Base-by-base conservation (phyloP, 2,888 invertebrate species). In the Parnassius orleans region DNA sequence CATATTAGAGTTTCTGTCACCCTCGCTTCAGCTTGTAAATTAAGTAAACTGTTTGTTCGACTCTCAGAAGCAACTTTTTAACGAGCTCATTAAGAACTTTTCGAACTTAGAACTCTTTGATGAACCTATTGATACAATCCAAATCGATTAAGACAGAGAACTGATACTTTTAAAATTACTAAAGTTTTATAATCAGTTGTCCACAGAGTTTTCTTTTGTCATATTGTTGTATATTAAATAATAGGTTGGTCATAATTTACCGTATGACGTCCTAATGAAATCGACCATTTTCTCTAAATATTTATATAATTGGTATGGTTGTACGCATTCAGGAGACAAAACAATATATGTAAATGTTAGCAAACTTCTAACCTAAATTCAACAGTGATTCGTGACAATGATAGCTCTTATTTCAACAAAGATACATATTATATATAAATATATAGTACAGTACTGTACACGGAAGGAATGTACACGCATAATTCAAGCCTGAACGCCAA, bases 21-120 rank as follows among this genome's bases (percentile, higher is more conserved):
- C 33, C 7, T 33, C 61, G 61, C 56, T 56, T 24, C 48, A 46
- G 50, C 64, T 58, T 55, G 53, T 43, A 42, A 57, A 53, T 44
- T 67, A 43, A 47, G 44, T 63, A 24, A 64, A 57, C 60, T 69
- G 59, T 51, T 50, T 53, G 53, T 50, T 44, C 53, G 44, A 61
- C 73, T 73, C 75, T 69, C 72, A 53, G 53, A 61, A 61, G 57
- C 74, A 84, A 86, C 79, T 86, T 86, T 84, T 82, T 86, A 87
- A 87, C 84, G 85, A 87, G 81, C 86, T 86, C 81, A 81, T 85
- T 85, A 86, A 83, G 75, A 77, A 72, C 66, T 66, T 63, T 58
- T 53, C 42, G 53, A 61, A 57, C 58, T 63, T 64, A 64, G 71
- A 75, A 75, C 74, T 77, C 74, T 72, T 70, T 68, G 63, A 75